Conservation (phyloP, 2,797 vertebrate genomes). For the Neopelma chrysocephalum region DNA sequence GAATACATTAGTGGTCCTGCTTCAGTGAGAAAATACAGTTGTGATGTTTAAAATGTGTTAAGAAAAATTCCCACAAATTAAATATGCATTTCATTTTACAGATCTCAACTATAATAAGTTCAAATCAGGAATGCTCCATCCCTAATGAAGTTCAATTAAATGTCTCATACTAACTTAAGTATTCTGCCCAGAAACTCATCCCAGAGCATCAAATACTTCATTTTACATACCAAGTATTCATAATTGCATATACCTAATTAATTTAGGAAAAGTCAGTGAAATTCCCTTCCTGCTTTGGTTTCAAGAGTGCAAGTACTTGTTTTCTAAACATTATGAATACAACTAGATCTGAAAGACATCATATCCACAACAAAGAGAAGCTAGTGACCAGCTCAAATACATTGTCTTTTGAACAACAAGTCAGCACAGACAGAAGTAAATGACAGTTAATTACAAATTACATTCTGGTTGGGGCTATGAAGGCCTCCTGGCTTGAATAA, state of each 20-base stretch:
- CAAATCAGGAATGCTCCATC: not conserved
- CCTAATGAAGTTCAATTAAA: conserved; percentile 7
- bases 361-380: conserved; percentile 77
- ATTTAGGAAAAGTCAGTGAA: conserved; percentile 47
- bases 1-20: conserved; percentile 38
- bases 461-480: conserved; percentile 79
- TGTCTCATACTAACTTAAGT: not conserved
- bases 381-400: conserved; percentile 76
- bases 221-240: conserved; percentile 30
- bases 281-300: conserved; percentile 38
- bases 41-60: conserved; percentile 42
- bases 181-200: not conserved
- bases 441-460: conserved; percentile 89
- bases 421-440: conserved; percentile 82
- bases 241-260: conserved; percentile 53
- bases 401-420: conserved; percentile 80
- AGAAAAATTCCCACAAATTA: conserved; percentile 63
- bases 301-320: conserved; percentile 46
- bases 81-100: conserved; percentile 27
- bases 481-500: conserved; percentile 80
- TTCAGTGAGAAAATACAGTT: conserved; percentile 43
- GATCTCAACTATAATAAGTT: conserved; percentile 13
- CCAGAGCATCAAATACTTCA: conserved; percentile 12
- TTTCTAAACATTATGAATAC: conserved; percentile 61
- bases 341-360: conserved; percentile 72